phyloP scores from a whole-genome alignment of 2,113 vertebrate species.

The Noctilio leporinus region DNA sequence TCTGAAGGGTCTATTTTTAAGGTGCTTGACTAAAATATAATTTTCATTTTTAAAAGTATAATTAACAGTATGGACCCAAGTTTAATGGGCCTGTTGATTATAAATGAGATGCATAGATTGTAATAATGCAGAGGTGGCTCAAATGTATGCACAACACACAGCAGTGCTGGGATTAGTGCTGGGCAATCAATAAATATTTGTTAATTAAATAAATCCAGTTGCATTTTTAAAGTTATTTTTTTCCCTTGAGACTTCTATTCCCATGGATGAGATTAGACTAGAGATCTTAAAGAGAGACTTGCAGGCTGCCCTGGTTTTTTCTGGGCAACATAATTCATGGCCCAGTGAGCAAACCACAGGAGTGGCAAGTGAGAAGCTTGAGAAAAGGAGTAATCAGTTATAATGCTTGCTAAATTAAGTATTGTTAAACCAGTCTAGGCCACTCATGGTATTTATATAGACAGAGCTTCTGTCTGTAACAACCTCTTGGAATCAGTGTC shows the following conservation, averaged over 20 bases:
- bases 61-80: not conserved
- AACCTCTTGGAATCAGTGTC: not conserved
- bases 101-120: not conserved
- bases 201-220: not conserved
- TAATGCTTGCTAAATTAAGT: not conserved
- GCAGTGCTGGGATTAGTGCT: not conserved
- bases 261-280: not conserved
- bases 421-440: not conserved
- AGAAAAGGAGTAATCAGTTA: not conserved
- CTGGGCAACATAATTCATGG: not conserved
- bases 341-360: not conserved
- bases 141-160: not conserved
- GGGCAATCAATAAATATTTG: not conserved
- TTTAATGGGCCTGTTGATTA: not conserved
- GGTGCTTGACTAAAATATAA: constrained; percentile 8
- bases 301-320: not conserved
- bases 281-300: not conserved
- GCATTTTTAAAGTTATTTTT: not conserved
- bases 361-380: not conserved
- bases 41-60: constrained; percentile 40
- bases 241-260: not conserved
- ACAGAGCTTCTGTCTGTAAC: not conserved
- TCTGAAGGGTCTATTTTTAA: constrained; percentile 34
- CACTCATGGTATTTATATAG: not conserved
- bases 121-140: not conserved